phyloP scores from a whole-genome alignment of 2,888 invertebrate genomes.

The Apoderus coryli region DNA sequence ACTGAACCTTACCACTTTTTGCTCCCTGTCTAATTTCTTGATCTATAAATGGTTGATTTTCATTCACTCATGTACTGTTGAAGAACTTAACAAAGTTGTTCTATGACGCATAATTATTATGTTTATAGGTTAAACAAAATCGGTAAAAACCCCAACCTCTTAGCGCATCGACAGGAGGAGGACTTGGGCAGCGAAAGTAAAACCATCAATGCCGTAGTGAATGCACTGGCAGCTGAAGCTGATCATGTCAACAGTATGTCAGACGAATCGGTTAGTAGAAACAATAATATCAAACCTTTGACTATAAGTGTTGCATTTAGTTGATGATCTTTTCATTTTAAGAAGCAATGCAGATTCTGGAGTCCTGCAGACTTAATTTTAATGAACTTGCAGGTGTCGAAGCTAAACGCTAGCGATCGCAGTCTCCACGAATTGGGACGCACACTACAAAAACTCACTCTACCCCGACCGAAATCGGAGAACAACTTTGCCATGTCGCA shows the following conservation, averaged over 20 bases:
- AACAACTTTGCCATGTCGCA: slow-evolving; percentile 54
- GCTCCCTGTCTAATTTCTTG: too few relatives aligned
- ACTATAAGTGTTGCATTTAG: too few relatives aligned
- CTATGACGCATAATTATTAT: too few relatives aligned
- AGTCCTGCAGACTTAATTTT: not conserved
- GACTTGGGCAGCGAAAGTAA: slow-evolving; percentile 56
- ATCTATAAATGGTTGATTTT: too few relatives aligned
- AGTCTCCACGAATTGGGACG: slow-evolving; percentile 45
- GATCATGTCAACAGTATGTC: slow-evolving; percentile 71
- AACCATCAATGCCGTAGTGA: slow-evolving; percentile 86
- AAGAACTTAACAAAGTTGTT: too few relatives aligned
- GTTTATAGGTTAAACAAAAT: slow-evolving; percentile 85
- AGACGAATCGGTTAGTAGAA: slow-evolving; percentile 58
- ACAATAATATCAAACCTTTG: too few relatives aligned
- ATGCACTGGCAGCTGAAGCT: slow-evolving; percentile 81
- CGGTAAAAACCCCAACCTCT: slow-evolving; percentile 92
- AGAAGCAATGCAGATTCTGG: too few relatives aligned
- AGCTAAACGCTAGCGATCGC: slow-evolving; percentile 29
- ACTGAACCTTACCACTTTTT: too few relatives aligned
- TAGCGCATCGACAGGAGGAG: slow-evolving; percentile 65
- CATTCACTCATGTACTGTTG: too few relatives aligned
- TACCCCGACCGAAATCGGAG: slow-evolving; percentile 71
- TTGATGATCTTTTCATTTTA: too few relatives aligned
- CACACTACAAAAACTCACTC: slow-evolving; percentile 52
- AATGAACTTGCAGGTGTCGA: slow-evolving; percentile 11